Conservation (phyloP, 1,140 invertebrate species). For the Latrodectus geometricus region DNA sequence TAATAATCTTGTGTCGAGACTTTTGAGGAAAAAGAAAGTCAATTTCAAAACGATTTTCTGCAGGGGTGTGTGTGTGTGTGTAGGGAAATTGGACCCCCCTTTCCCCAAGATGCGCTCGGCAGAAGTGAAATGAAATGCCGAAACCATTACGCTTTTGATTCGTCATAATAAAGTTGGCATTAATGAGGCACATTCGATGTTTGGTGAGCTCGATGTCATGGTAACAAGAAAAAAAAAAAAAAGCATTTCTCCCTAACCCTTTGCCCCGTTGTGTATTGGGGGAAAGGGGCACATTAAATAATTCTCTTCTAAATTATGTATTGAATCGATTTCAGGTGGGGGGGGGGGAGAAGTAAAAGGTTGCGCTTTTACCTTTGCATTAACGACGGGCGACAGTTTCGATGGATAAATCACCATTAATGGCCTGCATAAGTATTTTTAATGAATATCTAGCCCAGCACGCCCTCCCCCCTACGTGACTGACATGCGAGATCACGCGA, state of each 20-base stretch:
- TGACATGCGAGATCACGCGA: constrained; percentile 56
- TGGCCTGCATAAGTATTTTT: constrained; percentile 62
- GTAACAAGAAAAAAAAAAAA: constrained; percentile 12
- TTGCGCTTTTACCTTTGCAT: constrained; percentile 55
- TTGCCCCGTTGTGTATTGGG: constrained; percentile 25
- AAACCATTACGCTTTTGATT: constrained; percentile 49
- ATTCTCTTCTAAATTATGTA: constrained; percentile 62
- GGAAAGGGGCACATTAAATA: constrained; percentile 45
- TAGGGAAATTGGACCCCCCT: too few relatives aligned
- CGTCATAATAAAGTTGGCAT: constrained; percentile 50
- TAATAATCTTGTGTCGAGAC: too few relatives aligned
- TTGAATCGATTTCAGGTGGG: constrained; percentile 40
- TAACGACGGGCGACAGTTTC: constrained; percentile 58
- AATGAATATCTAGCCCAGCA: constrained; percentile 59
- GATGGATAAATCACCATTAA: constrained; percentile 62
- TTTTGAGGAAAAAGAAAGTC: too few relatives aligned
- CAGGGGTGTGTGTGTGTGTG: too few relatives aligned
- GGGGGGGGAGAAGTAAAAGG: constrained; percentile 34
- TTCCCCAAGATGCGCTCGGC: too few relatives aligned
- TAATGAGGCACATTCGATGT: constrained; percentile 42
- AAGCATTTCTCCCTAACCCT: constrained; percentile 23
- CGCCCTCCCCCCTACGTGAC: constrained; percentile 48
- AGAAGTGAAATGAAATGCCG: constrained; percentile 15
- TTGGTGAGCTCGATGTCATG: constrained; percentile 42
- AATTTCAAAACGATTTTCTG: too few relatives aligned